phyloP scores from a whole-genome alignment of 2,797 vertebrate genomes.

The Lepilemur septentrionalis region DNA sequence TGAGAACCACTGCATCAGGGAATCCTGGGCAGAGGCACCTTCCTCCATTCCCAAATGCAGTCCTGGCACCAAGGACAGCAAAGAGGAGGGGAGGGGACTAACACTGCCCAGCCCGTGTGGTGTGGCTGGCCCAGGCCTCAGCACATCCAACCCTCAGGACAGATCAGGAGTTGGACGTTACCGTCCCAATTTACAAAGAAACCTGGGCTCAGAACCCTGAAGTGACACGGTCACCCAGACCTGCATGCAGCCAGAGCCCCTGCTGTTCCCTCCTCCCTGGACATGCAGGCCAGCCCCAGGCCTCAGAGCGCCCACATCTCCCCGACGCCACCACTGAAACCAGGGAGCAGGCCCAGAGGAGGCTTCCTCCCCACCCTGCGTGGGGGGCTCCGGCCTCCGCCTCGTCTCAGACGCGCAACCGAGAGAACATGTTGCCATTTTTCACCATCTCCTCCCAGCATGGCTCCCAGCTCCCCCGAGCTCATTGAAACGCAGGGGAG shows the following conservation, averaged over 20 bases:
- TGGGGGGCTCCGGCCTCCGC: not conserved
- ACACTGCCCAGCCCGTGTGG: not conserved
- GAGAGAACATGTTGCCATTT: fast-evolving
- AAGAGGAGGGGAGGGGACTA: not conserved
- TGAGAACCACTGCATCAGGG: not conserved
- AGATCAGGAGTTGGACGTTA: too few relatives aligned
- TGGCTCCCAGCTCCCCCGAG: not conserved
- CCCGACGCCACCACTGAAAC: not conserved
- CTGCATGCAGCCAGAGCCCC: fast-evolving
- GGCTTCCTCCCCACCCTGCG: not conserved
- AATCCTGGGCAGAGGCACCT: not conserved
- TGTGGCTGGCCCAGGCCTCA: fast-evolving
- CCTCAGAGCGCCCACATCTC: fast-evolving
- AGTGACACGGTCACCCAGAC: not conserved
- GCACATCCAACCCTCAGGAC: not conserved
- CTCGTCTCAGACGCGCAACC: fast-evolving
- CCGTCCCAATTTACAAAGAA: not conserved
- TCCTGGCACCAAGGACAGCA: fast-evolving
- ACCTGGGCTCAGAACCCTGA: not conserved
- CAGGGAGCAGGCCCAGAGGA: too few relatives aligned
- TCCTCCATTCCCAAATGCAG: not conserved
- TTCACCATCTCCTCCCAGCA: not conserved
- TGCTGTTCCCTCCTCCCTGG: not conserved
- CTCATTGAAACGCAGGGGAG: not conserved
- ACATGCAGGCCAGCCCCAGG: not conserved